A percentile compares a stretch with the other conserved stretches of the same genome.
Conservation (phyloP, 2,888 invertebrate genomes). For the Caenorhabditis sp. region DNA sequence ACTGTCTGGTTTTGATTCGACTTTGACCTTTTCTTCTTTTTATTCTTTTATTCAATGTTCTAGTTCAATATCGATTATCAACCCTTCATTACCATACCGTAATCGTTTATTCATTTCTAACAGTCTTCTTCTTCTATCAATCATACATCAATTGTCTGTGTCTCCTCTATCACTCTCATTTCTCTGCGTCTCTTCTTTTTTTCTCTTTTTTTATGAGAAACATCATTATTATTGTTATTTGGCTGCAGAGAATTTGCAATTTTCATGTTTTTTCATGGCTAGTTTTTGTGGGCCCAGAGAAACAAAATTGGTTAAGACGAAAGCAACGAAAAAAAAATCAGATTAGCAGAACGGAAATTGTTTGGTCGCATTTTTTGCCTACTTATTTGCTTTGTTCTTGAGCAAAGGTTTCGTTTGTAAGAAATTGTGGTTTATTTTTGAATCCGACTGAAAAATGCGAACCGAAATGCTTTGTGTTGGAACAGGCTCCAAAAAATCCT, state of each 20-base stretch:
- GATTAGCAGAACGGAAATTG: not conserved
- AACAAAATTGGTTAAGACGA: too few relatives aligned
- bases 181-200: constrained; percentile 1
- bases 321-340: too few relatives aligned
- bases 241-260: constrained; percentile 3
- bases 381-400: too few relatives aligned
- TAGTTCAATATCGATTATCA: too few relatives aligned
- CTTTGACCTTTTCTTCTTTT: too few relatives aligned
- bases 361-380: not conserved
- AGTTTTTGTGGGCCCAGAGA: not conserved
- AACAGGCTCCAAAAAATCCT: too few relatives aligned
- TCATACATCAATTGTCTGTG: not conserved
- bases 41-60: too few relatives aligned
- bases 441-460: too few relatives aligned
- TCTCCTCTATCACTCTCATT: constrained; percentile 5
- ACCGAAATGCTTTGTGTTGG: too few relatives aligned
- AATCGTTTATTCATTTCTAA: not conserved
- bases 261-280: not conserved
- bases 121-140: not conserved
- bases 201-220: not conserved
- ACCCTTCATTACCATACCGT: not conserved
- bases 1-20: too few relatives aligned
- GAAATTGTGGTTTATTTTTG: too few relatives aligned
- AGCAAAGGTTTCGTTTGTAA: too few relatives aligned
- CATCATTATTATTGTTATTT: not conserved